Conservation (phyloP, 2,888 invertebrate species). For the Drosophila atripex region DNA sequence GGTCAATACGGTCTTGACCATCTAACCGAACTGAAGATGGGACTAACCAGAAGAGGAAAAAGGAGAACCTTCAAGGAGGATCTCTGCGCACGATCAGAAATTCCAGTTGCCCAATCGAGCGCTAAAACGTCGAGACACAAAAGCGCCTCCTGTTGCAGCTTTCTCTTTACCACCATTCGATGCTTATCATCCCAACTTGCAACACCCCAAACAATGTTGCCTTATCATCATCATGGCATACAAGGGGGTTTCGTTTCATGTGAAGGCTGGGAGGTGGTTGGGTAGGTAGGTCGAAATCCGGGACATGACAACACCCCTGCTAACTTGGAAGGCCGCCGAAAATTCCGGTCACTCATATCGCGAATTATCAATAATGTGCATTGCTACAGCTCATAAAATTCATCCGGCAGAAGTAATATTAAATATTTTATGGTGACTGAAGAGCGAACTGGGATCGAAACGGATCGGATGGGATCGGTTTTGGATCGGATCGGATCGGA, state of each 20-base stretch:
- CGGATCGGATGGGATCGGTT: slow-evolving; percentile 36
- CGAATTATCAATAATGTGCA: slow-evolving; percentile 75
- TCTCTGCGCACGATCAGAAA: slow-evolving; percentile 50
- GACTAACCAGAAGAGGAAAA: slow-evolving; percentile 7
- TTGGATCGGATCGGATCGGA: slow-evolving; percentile 47
- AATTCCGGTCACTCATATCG: slow-evolving; percentile 57
- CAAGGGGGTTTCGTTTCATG: neutral
- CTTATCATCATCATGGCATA: slow-evolving; percentile 53
- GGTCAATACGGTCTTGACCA: slow-evolving; percentile 35
- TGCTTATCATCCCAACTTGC: slow-evolving; percentile 57
- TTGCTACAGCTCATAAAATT: slow-evolving; percentile 74
- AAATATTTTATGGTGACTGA: slow-evolving; percentile 68
- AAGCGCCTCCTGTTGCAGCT: slow-evolving; percentile 49
- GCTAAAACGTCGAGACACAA: slow-evolving; percentile 41
- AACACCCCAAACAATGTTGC: slow-evolving; percentile 71
- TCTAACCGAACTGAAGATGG: slow-evolving; percentile 10
- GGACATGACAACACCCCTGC: slow-evolving; percentile 73
- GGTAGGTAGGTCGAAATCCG: slow-evolving; percentile 32
- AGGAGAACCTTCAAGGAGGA: slow-evolving; percentile 36
- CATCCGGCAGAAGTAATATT: slow-evolving; percentile 54
- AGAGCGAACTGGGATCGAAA: slow-evolving; percentile 18
- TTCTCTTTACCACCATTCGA: slow-evolving; percentile 63
- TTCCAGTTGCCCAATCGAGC: slow-evolving; percentile 63
- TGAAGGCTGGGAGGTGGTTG: slow-evolving; percentile 43
- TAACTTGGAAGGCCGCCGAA: slow-evolving; percentile 19